Conservation (phyloP, 2,113 vertebrate genomes). For the Columba janthina region DNA sequence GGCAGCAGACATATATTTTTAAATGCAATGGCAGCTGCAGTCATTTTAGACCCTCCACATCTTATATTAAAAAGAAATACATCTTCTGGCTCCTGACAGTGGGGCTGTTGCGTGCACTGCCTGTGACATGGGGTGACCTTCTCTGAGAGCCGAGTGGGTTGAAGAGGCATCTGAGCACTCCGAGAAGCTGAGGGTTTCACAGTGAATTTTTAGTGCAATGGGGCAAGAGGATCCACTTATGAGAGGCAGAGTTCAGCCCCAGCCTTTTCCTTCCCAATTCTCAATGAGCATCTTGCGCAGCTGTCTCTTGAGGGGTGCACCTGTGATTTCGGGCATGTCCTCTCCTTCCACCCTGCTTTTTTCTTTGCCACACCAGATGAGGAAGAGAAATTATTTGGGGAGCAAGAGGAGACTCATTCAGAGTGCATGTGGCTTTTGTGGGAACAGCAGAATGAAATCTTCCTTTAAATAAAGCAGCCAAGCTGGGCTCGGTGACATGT, state of each 20-base stretch:
- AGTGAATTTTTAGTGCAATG: neutral
- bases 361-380: neutral
- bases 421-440: neutral
- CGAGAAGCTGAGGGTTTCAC: accelerated
- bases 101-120: neutral
- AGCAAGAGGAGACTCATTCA: neutral
- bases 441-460: neutral
- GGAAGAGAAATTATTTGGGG: neutral
- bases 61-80: neutral
- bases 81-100: neutral
- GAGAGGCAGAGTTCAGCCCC: neutral
- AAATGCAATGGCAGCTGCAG: neutral
- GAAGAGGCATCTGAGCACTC: neutral
- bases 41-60: neutral
- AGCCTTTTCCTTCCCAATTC: neutral
- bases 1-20: neutral
- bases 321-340: neutral
- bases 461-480: neutral
- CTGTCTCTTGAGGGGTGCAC: neutral
- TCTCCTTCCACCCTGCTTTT: neutral
- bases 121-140: neutral
- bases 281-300: no score
- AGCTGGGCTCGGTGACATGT: accelerated
- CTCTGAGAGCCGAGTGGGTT: neutral
- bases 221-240: neutral